Evolutionary conservation across 2,888 invertebrate species (phyloP), one percentile per base, ranked within the genome.

Genomic region (Oligia fasciuncula): DNA sequence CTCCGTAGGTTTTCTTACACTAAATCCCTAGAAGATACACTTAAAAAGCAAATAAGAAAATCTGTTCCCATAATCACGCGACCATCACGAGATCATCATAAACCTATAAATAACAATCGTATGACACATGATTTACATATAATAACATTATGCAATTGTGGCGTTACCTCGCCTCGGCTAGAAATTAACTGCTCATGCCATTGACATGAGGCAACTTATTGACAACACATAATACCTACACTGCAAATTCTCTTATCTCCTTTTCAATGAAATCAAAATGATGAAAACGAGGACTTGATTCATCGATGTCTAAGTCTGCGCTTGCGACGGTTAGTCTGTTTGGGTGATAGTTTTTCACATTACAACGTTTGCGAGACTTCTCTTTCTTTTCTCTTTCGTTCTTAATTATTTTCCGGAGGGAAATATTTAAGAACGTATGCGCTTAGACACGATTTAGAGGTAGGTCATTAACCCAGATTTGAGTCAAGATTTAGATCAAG

Each of bases 141-240:
- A 80, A 60, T 67, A 83, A 72, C 54, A 65, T 83, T 72, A 82
- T 73, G 72, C 65, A 86, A 86, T 85, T 62, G 46, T 54, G n/a
- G 46, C 51, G 35, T 68, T 57, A 60, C 63, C 5, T 66, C 46
- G 13, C 63, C 5, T 66, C 46, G 13, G 13, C 40, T 67, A 67
- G 80, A 62, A 70, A 63, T 71, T 54, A 70, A 67, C 71, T 40
- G 40, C 40, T 4, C 40, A 40, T 19, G 46, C 14, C 40, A 67
- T 54, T 46, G 65, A 23, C 81, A 66, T 43, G 81, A 14, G 23
- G 35, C 57, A 57, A 67, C 19, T 66, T 69, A 49, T 46, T 49
- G 35, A 29, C 29, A 29, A 29, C 29, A 29, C 29, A 29, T 46
- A 71, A 8, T 57, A 63, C 54, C 17, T 57, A 60, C n/a, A 62